Conservation (phyloP, 2,113 vertebrate genomes). For the Gorsachius goisagi region DNA sequence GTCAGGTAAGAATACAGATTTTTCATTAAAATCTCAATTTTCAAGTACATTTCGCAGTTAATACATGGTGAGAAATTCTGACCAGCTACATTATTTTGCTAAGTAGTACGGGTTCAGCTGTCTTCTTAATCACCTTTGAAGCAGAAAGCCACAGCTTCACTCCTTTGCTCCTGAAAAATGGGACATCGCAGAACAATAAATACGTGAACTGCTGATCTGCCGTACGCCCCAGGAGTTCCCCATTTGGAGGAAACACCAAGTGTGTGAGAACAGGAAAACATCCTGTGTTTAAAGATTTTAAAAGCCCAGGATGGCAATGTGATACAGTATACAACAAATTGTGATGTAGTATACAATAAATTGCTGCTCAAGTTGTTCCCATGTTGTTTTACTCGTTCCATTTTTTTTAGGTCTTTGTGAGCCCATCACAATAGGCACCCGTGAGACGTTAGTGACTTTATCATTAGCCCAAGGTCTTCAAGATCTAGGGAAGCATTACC, state of each 20-base stretch:
- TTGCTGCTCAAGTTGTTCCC: neutral
- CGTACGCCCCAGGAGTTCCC: neutral
- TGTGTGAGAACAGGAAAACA: neutral
- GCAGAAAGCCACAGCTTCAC: slow-evolving; percentile 3
- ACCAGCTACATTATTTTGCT: slow-evolving; percentile 40
- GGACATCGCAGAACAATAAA: neutral
- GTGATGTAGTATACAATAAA: neutral
- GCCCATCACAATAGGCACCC: neutral
- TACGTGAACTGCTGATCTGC: neutral
- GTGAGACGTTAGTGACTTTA: neutral
- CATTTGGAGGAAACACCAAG: neutral
- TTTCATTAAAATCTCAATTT: slow-evolving; percentile 65
- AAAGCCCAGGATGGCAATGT: neutral
- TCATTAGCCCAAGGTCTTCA: neutral
- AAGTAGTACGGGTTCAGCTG: neutral
- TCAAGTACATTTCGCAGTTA: slow-evolving; percentile 66
- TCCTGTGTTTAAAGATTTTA: neutral
- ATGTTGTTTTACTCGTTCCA: neutral
- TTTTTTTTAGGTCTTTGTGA: neutral
- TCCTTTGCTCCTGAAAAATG: slow-evolving; percentile 17
- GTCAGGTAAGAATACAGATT: slow-evolving; percentile 14
- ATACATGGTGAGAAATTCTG: slow-evolving; percentile 22
- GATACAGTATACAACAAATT: neutral
- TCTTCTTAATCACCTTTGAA: slow-evolving; percentile 35
- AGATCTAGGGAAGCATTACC: neutral